Evolutionary conservation across 2,113 vertebrate species (phyloP).

Genomic region (Australoheros scitulus): DNA sequence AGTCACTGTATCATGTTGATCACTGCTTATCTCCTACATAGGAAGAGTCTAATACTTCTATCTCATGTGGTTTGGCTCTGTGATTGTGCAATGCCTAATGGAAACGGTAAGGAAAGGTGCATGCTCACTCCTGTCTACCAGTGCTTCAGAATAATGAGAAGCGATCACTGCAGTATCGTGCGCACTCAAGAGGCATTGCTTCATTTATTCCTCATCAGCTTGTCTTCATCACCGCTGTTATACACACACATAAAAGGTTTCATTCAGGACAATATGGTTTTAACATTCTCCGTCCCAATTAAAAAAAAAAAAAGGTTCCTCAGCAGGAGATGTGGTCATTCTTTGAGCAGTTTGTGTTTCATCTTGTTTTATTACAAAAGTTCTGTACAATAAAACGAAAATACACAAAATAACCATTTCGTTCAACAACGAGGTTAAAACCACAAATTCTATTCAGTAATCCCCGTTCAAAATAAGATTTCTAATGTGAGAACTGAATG

Average conservation of each 20-base stretch:
- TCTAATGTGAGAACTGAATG: conserved; percentile 4
- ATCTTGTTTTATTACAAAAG: conserved; percentile 75
- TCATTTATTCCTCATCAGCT: conserved; percentile 52
- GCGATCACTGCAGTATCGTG: conserved; percentile 13
- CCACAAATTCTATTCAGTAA: conserved; percentile 37
- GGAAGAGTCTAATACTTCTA: background rate
- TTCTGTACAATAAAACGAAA: conserved; percentile 76
- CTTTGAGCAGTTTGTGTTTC: conserved; percentile 39
- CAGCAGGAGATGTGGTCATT: conserved; percentile 31
- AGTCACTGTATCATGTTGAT: conserved; percentile 52
- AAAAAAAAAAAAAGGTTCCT: conserved; percentile 32
- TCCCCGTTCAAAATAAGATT: conserved; percentile 21
- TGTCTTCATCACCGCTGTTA: conserved; percentile 24
- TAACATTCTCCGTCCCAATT: conserved; percentile 57
- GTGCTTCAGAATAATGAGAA: background rate
- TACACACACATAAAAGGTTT: conserved; percentile 26
- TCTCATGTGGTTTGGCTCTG: conserved; percentile 39
- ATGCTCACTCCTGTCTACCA: conserved; percentile 20
- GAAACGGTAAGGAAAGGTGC: conserved; percentile 34
- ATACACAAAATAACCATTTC: conserved; percentile 67
- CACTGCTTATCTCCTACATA: conserved; percentile 28
- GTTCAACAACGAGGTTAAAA: conserved; percentile 47
- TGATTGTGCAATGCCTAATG: conserved; percentile 48
- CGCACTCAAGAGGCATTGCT: conserved; percentile 9
- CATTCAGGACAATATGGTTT: conserved; percentile 47